Percentiles rank a stretch among this genome's conserved stretches.
phyloP scores from a whole-genome alignment of 2,888 invertebrate genomes.

The Patella depressa region DNA sequence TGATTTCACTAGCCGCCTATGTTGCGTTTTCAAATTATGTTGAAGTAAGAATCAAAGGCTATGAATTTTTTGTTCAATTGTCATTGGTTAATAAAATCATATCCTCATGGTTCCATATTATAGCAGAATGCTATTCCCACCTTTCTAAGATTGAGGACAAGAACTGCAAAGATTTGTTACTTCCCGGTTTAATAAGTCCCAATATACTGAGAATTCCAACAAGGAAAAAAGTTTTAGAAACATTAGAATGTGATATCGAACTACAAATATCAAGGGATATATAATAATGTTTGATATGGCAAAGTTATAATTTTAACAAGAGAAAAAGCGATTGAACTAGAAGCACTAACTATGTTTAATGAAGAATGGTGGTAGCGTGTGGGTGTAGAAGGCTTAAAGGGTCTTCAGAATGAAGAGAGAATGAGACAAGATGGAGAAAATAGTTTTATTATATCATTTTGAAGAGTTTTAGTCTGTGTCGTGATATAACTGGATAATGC shows the following conservation, averaged over 20 bases:
- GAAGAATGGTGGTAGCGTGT: slow-evolving; percentile 51
- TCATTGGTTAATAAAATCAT: slow-evolving; percentile 7
- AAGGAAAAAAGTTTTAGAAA: slow-evolving; percentile 17
- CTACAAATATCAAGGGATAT: slow-evolving; percentile 45
- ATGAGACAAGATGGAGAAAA: slow-evolving; percentile 37
- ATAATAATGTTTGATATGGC: slow-evolving; percentile 54
- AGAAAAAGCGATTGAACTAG: slow-evolving; percentile 42
- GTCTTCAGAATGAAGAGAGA: slow-evolving; percentile 44
- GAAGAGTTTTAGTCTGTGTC: too few species aligned
- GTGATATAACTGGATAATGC: too few species aligned
- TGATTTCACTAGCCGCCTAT: too few species aligned
- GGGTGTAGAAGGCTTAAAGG: slow-evolving; percentile 33
- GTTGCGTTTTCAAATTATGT: not conserved
- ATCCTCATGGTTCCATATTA: slow-evolving; percentile 16
- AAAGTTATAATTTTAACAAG: slow-evolving; percentile 38
- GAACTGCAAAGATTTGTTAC: slow-evolving; percentile 35
- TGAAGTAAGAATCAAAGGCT: slow-evolving; percentile 1
- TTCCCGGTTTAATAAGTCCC: slow-evolving; percentile 37
- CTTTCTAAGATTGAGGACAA: slow-evolving; percentile 26
- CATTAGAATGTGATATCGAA: slow-evolving; percentile 34
- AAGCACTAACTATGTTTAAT: slow-evolving; percentile 44
- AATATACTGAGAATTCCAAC: not conserved
- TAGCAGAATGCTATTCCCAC: slow-evolving; percentile 27
- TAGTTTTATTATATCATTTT: slow-evolving; percentile 14
- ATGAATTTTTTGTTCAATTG: not conserved